Conservation (phyloP, 2,113 vertebrate genomes). For the Pteropus alecto region DNA sequence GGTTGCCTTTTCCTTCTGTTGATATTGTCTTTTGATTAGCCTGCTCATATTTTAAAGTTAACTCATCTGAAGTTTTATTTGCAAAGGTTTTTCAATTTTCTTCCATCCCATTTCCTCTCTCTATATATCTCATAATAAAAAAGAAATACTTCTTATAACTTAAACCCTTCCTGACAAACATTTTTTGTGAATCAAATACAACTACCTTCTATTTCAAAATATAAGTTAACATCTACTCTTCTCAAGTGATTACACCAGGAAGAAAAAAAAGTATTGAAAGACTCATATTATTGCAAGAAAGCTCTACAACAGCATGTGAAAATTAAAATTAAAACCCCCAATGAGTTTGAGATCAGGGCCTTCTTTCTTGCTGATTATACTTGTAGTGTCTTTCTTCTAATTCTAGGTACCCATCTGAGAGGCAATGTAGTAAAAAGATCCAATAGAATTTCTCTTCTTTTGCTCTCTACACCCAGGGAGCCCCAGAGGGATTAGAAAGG, state of each 20-base stretch:
- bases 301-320: neutral
- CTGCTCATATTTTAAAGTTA: conserved; percentile 12
- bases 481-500: neutral
- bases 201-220: neutral
- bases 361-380: neutral
- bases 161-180: neutral
- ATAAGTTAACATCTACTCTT: neutral
- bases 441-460: neutral
- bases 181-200: neutral
- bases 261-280: neutral
- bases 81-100: neutral
- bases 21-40: neutral
- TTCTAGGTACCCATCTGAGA: neutral
- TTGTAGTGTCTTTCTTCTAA: neutral
- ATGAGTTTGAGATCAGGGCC: neutral
- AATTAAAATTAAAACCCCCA: conserved; percentile 9
- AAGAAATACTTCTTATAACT: neutral
- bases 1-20: neutral
- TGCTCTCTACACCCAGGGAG: neutral
- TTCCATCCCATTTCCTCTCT: neutral
- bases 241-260: neutral
- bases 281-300: neutral
- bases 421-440: neutral
- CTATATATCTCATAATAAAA: neutral
- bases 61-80: neutral